A percentile compares a stretch with the other conserved stretches of the same genome.
Evolutionary conservation across 2,888 invertebrate genomes (phyloP).

Genomic region (Apotomis betuletana): DNA sequence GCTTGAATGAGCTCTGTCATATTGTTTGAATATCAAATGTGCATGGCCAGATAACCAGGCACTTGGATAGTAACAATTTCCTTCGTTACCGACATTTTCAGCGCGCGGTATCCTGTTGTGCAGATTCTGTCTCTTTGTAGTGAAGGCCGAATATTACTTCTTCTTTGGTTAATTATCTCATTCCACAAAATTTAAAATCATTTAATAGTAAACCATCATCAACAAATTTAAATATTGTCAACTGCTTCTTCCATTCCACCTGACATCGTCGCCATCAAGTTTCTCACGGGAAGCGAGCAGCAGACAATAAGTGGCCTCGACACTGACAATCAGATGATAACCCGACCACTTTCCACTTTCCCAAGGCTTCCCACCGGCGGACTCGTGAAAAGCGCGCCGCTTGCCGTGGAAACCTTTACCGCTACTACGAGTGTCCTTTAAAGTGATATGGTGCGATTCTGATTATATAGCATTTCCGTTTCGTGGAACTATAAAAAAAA

Average conservation of each 20-base stretch:
- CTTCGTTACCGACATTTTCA: too few species aligned
- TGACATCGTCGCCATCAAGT: constrained; percentile 48
- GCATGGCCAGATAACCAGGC: too few species aligned
- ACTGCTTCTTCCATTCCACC: constrained; percentile 41
- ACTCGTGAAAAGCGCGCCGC: constrained; percentile 56
- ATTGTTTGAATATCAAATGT: too few species aligned
- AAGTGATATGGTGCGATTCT: not conserved
- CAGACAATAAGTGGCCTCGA: constrained; percentile 70
- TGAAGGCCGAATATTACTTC: too few species aligned
- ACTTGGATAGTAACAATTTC: too few species aligned
- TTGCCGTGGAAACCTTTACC: constrained; percentile 28
- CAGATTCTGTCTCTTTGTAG: too few species aligned
- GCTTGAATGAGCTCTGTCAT: too few species aligned
- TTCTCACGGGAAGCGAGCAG: constrained; percentile 68
- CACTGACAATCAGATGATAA: constrained; percentile 74
- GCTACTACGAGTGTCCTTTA: constrained; percentile 16
- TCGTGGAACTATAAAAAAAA: too few species aligned
- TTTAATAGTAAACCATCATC: not conserved
- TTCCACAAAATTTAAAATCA: not conserved
- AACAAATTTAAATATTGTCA: constrained; percentile 8
- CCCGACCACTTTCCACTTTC: constrained; percentile 77
- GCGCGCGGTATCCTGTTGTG: too few species aligned
- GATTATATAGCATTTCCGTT: too few species aligned
- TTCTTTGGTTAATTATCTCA: too few species aligned
- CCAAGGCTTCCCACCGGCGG: constrained; percentile 69